phyloP scores from a whole-genome alignment of 2,888 invertebrate genomes.

The Heliconius ismenius region DNA sequence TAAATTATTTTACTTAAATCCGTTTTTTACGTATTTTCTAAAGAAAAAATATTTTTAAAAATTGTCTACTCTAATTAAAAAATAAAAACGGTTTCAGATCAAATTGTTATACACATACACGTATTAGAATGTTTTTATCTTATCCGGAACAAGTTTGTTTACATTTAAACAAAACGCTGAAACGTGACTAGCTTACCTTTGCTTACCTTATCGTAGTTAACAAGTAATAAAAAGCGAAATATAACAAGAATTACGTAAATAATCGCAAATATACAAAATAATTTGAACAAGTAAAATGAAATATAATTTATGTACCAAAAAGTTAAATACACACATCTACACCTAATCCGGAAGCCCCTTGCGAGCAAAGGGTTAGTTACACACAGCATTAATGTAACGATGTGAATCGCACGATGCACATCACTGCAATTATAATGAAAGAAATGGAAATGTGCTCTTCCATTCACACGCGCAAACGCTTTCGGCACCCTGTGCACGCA shows the following conservation, averaged over 20 bases:
- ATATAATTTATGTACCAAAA: constrained; percentile 22
- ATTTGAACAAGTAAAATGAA: constrained; percentile 16
- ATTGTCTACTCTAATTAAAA: constrained; percentile 13
- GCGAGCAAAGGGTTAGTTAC: constrained; percentile 64
- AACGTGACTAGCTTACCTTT: constrained; percentile 76
- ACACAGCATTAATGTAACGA: constrained; percentile 60
- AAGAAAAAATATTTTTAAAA: neutral
- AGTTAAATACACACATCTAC: constrained; percentile 31
- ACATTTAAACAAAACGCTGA: constrained; percentile 77
- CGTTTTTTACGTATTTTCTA: neutral
- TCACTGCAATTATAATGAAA: constrained; percentile 78
- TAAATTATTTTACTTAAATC: constrained; percentile 13
- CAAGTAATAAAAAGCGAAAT: constrained; percentile 72
- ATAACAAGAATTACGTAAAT: constrained; percentile 56
- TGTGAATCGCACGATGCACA: constrained; percentile 69
- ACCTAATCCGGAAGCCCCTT: constrained; percentile 54
- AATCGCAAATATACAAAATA: constrained; percentile 34
- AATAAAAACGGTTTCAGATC: constrained; percentile 14
- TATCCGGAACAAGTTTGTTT: constrained; percentile 81
- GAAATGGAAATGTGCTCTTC: constrained; percentile 79
- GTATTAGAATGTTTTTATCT: constrained; percentile 68
- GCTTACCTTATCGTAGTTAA: constrained; percentile 73
- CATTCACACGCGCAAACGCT: constrained; percentile 81
- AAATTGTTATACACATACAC: constrained; percentile 40
- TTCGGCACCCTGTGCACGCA: constrained; percentile 71